Conservation (phyloP, 2,113 vertebrate species). For the Ibidorhyncha struthersii region DNA sequence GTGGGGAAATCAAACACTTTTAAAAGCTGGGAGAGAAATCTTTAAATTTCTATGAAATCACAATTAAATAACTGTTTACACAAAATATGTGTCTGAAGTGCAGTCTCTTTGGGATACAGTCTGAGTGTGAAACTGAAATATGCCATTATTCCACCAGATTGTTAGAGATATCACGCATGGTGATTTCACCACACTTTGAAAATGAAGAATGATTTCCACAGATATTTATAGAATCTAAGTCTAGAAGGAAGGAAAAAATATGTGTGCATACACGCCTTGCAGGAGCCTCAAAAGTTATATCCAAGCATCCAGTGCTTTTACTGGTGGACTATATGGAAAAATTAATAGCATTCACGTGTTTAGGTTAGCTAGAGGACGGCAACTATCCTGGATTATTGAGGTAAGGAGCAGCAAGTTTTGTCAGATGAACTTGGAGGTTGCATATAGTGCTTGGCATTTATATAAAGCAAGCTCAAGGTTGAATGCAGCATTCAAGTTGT, state of each 20-base stretch:
- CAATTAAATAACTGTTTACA: neutral
- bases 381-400: neutral
- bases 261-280: fast-evolving
- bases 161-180: neutral
- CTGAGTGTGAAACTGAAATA: neutral
- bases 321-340: neutral
- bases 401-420: neutral
- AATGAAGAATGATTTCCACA: neutral
- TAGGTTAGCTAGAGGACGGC: neutral
- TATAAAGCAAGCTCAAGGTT: constrained; percentile 72
- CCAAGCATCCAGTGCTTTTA: neutral
- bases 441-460: constrained; percentile 31
- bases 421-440: constrained; percentile 33
- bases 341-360: neutral
- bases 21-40: neutral
- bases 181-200: neutral
- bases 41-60: neutral
- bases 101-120: neutral
- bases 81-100: neutral
- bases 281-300: neutral
- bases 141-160: neutral
- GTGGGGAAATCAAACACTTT: neutral
- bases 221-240: neutral
- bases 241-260: neutral
- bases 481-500: constrained; percentile 68